Evolutionary conservation across 2,888 invertebrate species (phyloP).

Genomic region (Cheilosia grossa): DNA sequence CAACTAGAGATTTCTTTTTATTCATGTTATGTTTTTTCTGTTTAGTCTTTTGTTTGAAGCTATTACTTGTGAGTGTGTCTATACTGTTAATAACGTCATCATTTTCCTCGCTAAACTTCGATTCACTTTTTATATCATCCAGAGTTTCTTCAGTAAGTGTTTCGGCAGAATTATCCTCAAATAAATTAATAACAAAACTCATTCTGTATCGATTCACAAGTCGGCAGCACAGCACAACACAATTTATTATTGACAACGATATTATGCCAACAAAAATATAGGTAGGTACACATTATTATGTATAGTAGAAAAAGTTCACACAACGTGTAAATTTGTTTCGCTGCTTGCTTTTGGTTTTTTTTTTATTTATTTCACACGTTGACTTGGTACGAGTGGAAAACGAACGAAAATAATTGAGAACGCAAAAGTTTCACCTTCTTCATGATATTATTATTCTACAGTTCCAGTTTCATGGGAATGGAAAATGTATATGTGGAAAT

Average conservation of each 20-base stretch:
- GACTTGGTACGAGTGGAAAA: neutral
- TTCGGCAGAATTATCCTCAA: neutral
- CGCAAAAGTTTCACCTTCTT: neutral
- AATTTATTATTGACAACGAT: no score
- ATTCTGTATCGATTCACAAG: neutral
- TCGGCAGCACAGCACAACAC: neutral
- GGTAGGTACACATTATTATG: no score
- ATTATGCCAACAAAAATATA: no score
- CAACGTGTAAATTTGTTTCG: neutral
- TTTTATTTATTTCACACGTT: neutral
- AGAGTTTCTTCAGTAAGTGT: neutral
- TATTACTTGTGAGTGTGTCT: neutral
- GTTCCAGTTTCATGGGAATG: constrained; percentile 1
- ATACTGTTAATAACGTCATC: neutral
- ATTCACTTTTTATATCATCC: neutral
- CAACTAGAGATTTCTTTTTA: neutral
- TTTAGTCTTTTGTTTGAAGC: neutral
- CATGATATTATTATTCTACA: neutral
- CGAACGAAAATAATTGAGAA: neutral
- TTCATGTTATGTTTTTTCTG: neutral
- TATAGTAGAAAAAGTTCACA: no score
- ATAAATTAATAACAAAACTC: neutral
- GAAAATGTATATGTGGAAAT: neutral
- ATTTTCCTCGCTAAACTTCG: neutral
- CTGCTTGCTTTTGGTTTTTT: neutral